These are phyloP conservation scores for Oncorhynchus gorbuscha DNA, from an alignment of 2,113 vertebrate species.

Conservation along the genomic window DNA sequence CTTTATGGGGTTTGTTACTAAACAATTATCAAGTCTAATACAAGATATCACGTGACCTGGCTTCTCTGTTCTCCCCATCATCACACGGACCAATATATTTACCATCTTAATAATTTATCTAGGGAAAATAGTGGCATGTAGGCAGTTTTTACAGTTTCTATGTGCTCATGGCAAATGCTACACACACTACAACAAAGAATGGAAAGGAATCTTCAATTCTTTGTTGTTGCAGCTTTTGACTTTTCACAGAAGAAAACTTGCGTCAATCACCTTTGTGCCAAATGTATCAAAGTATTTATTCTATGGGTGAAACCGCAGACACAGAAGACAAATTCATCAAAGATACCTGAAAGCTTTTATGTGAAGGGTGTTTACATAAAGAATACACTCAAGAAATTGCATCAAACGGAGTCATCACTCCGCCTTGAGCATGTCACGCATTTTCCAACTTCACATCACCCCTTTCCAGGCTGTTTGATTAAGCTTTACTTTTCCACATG, in stretches of 20 bases:
- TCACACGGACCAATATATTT: too few relatives aligned
- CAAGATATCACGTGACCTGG: not conserved
- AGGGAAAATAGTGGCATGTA: too few relatives aligned
- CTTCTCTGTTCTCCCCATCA: not conserved
- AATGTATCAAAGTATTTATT: not conserved
- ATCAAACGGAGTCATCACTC: too few relatives aligned
- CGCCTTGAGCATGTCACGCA: too few relatives aligned
- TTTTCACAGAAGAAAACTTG: not conserved
- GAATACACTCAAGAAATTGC: not conserved
- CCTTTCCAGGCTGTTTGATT: too few relatives aligned
- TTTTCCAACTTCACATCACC: too few relatives aligned
- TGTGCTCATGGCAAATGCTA: too few relatives aligned
- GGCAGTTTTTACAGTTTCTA: too few relatives aligned
- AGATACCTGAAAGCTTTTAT: constrained; percentile 4
- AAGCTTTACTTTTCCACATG: too few relatives aligned
- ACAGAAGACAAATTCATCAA: constrained; percentile 3
- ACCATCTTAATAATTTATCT: too few relatives aligned
- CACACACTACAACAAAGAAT: too few relatives aligned
- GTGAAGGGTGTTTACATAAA: not conserved
- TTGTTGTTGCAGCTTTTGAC: too few relatives aligned
- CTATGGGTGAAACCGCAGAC: not conserved
- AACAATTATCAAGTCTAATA: not conserved
- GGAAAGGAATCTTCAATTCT: not conserved
- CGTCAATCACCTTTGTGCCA: not conserved
- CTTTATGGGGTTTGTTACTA: not conserved